Base-by-base conservation (phyloP, 1,140 invertebrate species). In the Gonatopus flavifemur region DNA sequence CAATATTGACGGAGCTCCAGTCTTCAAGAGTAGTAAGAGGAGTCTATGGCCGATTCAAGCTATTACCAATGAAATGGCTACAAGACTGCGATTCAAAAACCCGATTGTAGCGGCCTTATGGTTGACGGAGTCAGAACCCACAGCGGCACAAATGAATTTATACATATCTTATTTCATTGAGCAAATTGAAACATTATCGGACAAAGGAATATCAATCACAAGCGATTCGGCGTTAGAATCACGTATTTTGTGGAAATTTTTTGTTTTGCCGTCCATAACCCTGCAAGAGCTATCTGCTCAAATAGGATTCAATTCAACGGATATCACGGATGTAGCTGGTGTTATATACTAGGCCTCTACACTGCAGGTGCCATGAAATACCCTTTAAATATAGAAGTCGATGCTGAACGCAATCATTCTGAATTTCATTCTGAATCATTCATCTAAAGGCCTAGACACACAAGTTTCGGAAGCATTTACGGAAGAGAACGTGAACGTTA, bases 241-340 rank as follows among this genome's bases (percentile, higher is more conserved):
- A 51, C 24, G 9, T 52, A 46, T 16, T 37, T 46, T 9, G 31
- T 58, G 37, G 31, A 16, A 2, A n/a, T n/a, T n/a, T n/a, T n/a
- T n/a, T n/a, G n/a, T 55, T 42, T 37, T 30, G 48, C n/a, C 12
- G 57, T 64, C 9, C 57, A 59, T 38, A 62, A 54, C 9, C 43
- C 53, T 30, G 57, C 55, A 31, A 47, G 59, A 44, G 43, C 59
- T 13, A 31, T 59, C 30, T 12, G 57, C 24, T 55, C 59, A 39
- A 59, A 65, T 49, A 16, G 57, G 7, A 13, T 65, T n/a, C n/a
- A n/a, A n/a, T n/a, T n/a, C n/a, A n/a, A n/a, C n/a, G n/a, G n/a
- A n/a, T n/a, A n/a, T n/a, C n/a, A n/a, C n/a, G n/a, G n/a, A n/a
- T n/a, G n/a, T n/a, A n/a, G n/a, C n/a, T n/a, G n/a, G n/a, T n/a